Percentiles rank a stretch among this genome's conserved stretches.
Conservation (phyloP, 2,888 invertebrate species). For the Andrena haemorrhoa region DNA sequence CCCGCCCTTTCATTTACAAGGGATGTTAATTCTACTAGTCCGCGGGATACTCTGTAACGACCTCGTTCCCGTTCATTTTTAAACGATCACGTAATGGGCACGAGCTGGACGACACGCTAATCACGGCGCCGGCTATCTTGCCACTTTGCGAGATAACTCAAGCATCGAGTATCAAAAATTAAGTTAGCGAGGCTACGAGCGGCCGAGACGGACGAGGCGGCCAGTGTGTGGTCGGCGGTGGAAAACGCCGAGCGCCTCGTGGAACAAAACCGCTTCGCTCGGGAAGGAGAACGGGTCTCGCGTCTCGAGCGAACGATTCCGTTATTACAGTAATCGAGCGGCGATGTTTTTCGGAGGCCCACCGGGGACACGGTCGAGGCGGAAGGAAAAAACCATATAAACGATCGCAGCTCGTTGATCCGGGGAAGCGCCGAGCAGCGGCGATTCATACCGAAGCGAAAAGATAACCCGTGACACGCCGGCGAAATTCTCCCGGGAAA, state of each 20-base stretch:
- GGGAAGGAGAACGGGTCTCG: not conserved
- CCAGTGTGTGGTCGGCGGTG: not conserved
- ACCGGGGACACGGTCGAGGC: not conserved
- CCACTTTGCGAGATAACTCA: not conserved
- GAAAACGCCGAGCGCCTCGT: not conserved
- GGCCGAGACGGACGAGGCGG: no score
- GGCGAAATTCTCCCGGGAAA: slow-evolving; percentile 70
- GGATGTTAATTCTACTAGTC: slow-evolving; percentile 45
- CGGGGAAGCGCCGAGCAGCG: slow-evolving; percentile 25
- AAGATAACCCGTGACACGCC: slow-evolving; percentile 63
- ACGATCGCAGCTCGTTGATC: slow-evolving; percentile 36
- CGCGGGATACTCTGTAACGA: slow-evolving; percentile 35
- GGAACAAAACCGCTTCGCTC: not conserved
- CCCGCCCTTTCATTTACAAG: slow-evolving; percentile 48
- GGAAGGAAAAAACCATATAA: not conserved
- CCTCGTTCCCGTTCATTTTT: slow-evolving; percentile 38
- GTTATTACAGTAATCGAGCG: slow-evolving; percentile 1
- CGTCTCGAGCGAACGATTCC: not conserved
- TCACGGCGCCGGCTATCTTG: not conserved
- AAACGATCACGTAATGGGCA: slow-evolving; percentile 32
- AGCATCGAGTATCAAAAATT: not conserved
- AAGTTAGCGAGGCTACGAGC: not conserved
- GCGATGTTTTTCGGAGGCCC: not conserved
- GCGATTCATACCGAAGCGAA: slow-evolving; percentile 54
- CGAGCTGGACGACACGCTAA: not conserved